These are phyloP conservation scores for Hippoglossus stenolepis DNA, from an alignment of 2,113 vertebrate genomes.

Conservation along the genomic window DNA sequence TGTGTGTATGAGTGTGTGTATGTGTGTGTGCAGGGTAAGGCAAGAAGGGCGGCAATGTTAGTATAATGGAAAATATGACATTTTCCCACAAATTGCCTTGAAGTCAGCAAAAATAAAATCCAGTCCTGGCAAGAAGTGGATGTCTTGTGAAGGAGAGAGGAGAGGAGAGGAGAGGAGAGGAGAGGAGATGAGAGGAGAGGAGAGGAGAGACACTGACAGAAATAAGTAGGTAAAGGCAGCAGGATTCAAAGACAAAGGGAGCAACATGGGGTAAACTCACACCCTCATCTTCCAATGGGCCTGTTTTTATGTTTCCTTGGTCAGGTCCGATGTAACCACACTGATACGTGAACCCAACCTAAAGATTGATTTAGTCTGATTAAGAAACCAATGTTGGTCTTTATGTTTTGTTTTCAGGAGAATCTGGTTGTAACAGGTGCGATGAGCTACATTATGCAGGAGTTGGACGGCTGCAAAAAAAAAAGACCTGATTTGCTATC, in stretches of 20 bases:
- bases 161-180: neutral
- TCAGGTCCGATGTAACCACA: too few relatives aligned
- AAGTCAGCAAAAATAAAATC: slow-evolving; percentile 61
- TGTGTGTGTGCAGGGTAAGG: slow-evolving; percentile 4
- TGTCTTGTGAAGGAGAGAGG: slow-evolving; percentile 16
- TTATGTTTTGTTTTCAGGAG: neutral
- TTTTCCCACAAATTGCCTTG: slow-evolving; percentile 60
- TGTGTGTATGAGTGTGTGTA: neutral
- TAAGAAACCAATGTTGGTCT: too few relatives aligned
- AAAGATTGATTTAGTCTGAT: neutral
- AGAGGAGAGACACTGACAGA: neutral
- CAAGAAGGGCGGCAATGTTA: slow-evolving; percentile 33
- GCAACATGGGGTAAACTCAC: neutral
- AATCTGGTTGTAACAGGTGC: slow-evolving; percentile 56
- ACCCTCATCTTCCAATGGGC: neutral
- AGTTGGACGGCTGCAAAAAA: slow-evolving; percentile 47
- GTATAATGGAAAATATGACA: slow-evolving; percentile 63
- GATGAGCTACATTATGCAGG: slow-evolving; percentile 66
- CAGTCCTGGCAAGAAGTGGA: slow-evolving; percentile 9
- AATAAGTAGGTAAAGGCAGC: neutral
- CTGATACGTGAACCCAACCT: neutral
- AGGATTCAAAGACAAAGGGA: slow-evolving; percentile 9
- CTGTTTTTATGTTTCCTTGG: neutral
- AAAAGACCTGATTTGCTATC: slow-evolving; percentile 62
- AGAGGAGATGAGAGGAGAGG: too few relatives aligned